A percentile compares a stretch with the other conserved stretches of the same genome.
Conservation (phyloP, 1,140 invertebrate genomes). For the Proctacanthus coquilletti region DNA sequence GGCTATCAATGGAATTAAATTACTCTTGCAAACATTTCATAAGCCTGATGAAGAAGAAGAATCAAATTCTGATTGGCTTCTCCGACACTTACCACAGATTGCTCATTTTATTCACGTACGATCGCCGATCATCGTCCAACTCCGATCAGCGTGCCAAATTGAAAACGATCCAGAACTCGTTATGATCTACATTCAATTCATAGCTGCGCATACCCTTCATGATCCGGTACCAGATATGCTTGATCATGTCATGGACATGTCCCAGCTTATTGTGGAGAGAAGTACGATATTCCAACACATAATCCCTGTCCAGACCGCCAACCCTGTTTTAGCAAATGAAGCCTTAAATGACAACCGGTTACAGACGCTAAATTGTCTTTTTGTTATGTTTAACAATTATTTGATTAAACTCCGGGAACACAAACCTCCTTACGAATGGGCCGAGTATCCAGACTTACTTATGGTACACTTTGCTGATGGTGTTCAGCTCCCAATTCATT, state of each 20-base stretch:
- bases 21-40: slow-evolving; percentile 34
- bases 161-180: slow-evolving; percentile 75
- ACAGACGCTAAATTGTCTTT: slow-evolving; percentile 44
- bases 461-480: slow-evolving; percentile 74
- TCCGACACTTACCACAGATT: slow-evolving; percentile 56
- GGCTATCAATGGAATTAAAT: slow-evolving; percentile 51
- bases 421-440: slow-evolving; percentile 47
- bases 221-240: slow-evolving; percentile 46
- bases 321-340: slow-evolving; percentile 20
- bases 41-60: slow-evolving; percentile 23
- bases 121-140: slow-evolving; percentile 46
- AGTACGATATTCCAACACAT: slow-evolving; percentile 74
- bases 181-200: slow-evolving; percentile 78
- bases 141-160: slow-evolving; percentile 73
- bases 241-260: slow-evolving; percentile 59
- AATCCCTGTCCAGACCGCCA: slow-evolving; percentile 40
- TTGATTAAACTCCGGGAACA: slow-evolving; percentile 38
- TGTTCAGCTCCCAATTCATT: slow-evolving; percentile 68
- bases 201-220: slow-evolving; percentile 55
- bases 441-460: slow-evolving; percentile 52
- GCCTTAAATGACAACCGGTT: slow-evolving; percentile 44
- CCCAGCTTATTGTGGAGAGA: slow-evolving; percentile 85
- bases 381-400: slow-evolving; percentile 30
- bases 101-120: slow-evolving; percentile 54
- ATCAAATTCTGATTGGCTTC: slow-evolving; percentile 46